phyloP scores from a whole-genome alignment of 2,797 vertebrate species.

The Discoglossus pictus region DNA sequence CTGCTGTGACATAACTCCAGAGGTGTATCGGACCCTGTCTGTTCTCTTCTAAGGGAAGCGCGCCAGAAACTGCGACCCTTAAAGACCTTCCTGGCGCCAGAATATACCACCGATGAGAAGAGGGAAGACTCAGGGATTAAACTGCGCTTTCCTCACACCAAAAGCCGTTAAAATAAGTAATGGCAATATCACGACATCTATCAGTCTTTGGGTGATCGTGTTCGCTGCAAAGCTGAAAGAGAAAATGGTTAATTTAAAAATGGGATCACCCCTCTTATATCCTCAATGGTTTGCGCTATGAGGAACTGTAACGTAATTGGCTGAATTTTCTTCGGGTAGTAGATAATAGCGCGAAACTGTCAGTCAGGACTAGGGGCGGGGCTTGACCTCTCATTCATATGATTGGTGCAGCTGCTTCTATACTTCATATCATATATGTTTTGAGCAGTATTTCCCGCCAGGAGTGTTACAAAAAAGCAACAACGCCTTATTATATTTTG shows the following conservation, averaged over 20 bases:
- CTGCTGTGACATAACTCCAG: background rate
- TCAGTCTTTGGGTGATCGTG: no score
- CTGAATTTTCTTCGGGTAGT: no score
- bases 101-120: background rate
- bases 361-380: background rate
- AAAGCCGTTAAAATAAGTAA: no score
- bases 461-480: no score
- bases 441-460: background rate
- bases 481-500: background rate
- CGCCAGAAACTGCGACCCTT: slow-evolving; percentile 1
- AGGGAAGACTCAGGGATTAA: background rate
- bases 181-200: no score
- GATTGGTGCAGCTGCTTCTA: background rate
- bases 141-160: no score
- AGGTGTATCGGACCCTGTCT: background rate
- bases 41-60: slow-evolving; percentile 10
- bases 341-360: no score
- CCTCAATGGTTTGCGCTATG: background rate
- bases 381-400: no score
- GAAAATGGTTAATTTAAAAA: background rate
- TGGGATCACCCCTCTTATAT: background rate
- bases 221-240: background rate
- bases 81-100: background rate
- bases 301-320: background rate
- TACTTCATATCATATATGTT: background rate